These are phyloP conservation scores for Popillia japonica DNA, from an alignment of 1,140 invertebrate genomes.

Conservation along the genomic window DNA sequence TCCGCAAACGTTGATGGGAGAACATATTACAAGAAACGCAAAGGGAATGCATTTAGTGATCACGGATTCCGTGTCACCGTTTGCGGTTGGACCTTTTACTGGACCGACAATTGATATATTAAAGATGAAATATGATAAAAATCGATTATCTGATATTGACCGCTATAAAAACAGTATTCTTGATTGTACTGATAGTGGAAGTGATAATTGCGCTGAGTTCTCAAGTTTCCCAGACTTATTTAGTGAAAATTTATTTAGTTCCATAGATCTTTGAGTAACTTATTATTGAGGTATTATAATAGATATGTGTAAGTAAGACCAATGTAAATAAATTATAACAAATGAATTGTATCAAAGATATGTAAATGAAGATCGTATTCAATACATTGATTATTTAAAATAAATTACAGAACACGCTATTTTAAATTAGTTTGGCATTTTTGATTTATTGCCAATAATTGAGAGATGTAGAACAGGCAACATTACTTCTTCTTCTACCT, in stretches of 20 bases:
- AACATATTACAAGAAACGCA: slow-evolving; percentile 46
- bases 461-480: no score
- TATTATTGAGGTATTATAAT: no score
- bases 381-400: no score
- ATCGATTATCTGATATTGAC: slow-evolving; percentile 37
- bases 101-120: slow-evolving; percentile 53
- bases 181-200: slow-evolving; percentile 6
- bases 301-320: no score
- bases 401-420: no score
- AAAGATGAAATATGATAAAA: slow-evolving; percentile 43
- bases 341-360: no score
- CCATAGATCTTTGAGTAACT: neutral
- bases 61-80: slow-evolving; percentile 54
- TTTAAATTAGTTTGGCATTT: no score
- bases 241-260: slow-evolving; percentile 27
- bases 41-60: slow-evolving; percentile 57
- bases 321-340: no score
- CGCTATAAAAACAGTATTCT: slow-evolving; percentile 16
- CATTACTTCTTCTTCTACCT: no score
- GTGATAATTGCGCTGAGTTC: neutral
- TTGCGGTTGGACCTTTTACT: slow-evolving; percentile 53
- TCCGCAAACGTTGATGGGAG: slow-evolving; percentile 56
- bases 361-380: no score
- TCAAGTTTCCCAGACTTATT: neutral
- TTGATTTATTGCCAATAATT: no score